These are phyloP conservation scores for Cheilosia vulpina DNA, from an alignment of 2,888 invertebrate species.

Conservation along the genomic window DNA sequence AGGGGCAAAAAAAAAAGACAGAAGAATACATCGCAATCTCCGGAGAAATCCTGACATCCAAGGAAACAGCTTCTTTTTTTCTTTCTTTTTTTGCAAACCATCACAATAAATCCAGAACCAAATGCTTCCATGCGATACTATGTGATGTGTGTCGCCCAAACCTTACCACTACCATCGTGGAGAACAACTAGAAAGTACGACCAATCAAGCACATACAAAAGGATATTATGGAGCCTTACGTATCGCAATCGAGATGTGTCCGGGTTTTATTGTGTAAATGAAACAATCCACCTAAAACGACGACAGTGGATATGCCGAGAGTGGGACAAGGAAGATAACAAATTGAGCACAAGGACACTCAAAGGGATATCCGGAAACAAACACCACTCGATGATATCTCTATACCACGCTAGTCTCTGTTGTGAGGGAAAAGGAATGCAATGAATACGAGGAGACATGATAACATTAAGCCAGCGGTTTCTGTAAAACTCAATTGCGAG, in stretches of 20 bases:
- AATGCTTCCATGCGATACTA: constrained; percentile 50
- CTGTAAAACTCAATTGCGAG: constrained; percentile 13
- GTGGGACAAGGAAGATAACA: constrained; percentile 38
- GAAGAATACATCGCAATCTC: constrained; percentile 37
- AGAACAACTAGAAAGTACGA: constrained; percentile 29
- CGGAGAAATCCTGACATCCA: constrained; percentile 47
- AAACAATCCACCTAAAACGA: constrained; percentile 53
- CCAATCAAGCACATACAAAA: constrained; percentile 55
- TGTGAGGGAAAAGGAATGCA: constrained; percentile 53
- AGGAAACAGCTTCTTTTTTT: constrained; percentile 32
- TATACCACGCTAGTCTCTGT: constrained; percentile 22
- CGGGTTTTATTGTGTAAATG: constrained; percentile 64
- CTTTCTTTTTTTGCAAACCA: constrained; percentile 38
- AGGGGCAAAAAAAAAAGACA: constrained; percentile 1
- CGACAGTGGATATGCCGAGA: neutral
- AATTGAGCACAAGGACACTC: constrained; percentile 68
- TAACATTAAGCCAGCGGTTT: constrained; percentile 45
- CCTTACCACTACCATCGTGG: neutral
- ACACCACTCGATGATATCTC: constrained; percentile 42
- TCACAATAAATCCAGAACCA: constrained; percentile 63
- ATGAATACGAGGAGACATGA: constrained; percentile 43
- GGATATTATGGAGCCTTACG: constrained; percentile 55
- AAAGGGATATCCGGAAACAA: constrained; percentile 70
- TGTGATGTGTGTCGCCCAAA: constrained; percentile 18
- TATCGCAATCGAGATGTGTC: constrained; percentile 53